Evolutionary conservation across 2,113 vertebrate species (phyloP), one percentile per base, ranked within the genome.

Genomic region (Lepus timidus): DNA sequence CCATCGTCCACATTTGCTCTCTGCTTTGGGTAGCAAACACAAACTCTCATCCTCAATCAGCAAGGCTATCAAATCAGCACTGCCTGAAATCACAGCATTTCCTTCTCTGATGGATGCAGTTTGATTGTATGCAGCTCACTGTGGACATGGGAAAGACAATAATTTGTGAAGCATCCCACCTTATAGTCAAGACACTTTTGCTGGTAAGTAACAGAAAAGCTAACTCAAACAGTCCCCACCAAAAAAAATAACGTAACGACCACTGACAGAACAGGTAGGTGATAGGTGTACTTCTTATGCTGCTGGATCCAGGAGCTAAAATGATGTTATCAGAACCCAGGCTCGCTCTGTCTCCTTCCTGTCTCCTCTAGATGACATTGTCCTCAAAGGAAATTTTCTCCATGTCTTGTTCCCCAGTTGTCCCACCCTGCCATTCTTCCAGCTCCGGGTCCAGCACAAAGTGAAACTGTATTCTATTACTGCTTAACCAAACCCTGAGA

Each of bases 191-290:
- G 16, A 33, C 70, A 82, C 2, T 10, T 65, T 88, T 80, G 55
- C 51, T 33, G 91, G 36, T 33, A 82, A 92, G 22, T 88, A 55
- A 85, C 33, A 90, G 62, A 92, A 92, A 90, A 81, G 20, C 13
- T 8, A 55, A 51, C 52, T 90, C 68, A 87, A 36, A 85, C 23
- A 87, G 80, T 20, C 29, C 9, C 19, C 3, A 19, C 33, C 13
- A 0, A 2, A 25, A 80, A 74, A 64, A 13, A 23, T 31, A n/a
- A 80, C 71, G 25, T 82, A 67, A 20, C 29, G 25, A n/a, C 67
- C 22, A 39, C 25, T 14, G 27, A 73, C 87, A 80, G 20, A 71
- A 67, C 27, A 67, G 85, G 76, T 71, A 65, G 94, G 29, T 29
- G 33, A 29, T 70, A 52, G 25, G 76, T 14, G 1, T 13, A 22